A percentile compares a stretch with the other conserved stretches of the same genome.
Conservation (phyloP, 1,140 invertebrate species). For the Zaprionus ghesquierei region DNA sequence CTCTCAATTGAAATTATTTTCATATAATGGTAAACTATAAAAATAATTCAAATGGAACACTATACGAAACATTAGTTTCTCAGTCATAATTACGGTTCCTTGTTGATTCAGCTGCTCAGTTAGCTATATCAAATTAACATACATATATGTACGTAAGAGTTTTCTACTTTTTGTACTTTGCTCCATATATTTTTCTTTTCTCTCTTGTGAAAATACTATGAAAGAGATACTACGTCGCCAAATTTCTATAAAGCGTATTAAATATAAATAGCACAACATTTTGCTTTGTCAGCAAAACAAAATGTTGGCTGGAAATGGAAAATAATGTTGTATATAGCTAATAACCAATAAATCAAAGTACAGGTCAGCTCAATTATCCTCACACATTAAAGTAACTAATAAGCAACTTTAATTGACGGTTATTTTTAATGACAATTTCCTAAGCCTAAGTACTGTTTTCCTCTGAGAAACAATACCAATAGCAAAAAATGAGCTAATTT, state of each 20-base stretch:
- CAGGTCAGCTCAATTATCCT: background rate
- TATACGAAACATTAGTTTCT: too few relatives aligned
- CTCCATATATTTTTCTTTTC: background rate
- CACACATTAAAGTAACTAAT: background rate
- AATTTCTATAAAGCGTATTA: background rate
- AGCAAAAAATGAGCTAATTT: background rate
- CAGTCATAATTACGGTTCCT: background rate
- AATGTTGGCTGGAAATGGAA: background rate
- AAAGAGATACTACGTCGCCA: constrained; percentile 4
- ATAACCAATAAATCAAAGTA: background rate
- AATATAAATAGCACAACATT: background rate
- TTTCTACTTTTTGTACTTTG: background rate
- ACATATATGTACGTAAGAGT: background rate
- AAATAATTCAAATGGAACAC: constrained; percentile 7
- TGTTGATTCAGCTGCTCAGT: constrained; percentile 37
- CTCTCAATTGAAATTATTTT: constrained; percentile 19
- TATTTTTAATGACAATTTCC: constrained; percentile 22
- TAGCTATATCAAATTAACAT: background rate
- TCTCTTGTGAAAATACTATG: background rate
- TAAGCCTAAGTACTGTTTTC: background rate
- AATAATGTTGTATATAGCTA: background rate
- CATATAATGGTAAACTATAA: constrained; percentile 36
- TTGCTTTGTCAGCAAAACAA: background rate
- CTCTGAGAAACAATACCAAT: background rate
- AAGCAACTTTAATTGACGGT: constrained; percentile 18